Conservation (phyloP, 1,140 invertebrate species). For the Acromyrmex echinatior region DNA sequence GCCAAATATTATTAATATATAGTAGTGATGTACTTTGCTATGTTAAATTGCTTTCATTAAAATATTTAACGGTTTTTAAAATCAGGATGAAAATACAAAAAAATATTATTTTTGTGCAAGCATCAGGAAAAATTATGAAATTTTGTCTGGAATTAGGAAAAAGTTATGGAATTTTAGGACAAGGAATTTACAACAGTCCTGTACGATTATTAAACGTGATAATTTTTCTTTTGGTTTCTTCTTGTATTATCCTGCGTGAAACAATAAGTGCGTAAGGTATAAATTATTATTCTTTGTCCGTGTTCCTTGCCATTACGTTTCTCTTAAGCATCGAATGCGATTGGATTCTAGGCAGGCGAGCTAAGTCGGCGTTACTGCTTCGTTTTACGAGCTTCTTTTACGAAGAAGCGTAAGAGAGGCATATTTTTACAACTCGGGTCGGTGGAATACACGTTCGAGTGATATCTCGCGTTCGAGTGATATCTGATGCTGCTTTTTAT, state of each 20-base stretch:
- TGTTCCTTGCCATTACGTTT: not conserved
- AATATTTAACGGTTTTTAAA: too few relatives aligned
- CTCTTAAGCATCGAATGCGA: not conserved
- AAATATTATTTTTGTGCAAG: too few relatives aligned
- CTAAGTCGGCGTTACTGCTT: conserved; percentile 21
- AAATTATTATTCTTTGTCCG: not conserved
- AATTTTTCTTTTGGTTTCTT: not conserved
- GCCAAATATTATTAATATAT: too few relatives aligned
- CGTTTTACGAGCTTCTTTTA: conserved; percentile 40
- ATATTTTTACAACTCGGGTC: conserved; percentile 20
- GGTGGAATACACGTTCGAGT: conserved; percentile 18
- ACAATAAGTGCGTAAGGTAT: not conserved
- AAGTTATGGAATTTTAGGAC: too few relatives aligned
- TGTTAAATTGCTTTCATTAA: too few relatives aligned
- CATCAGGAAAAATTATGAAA: too few relatives aligned
- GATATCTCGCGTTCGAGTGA: conserved; percentile 55
- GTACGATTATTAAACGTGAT: not conserved
- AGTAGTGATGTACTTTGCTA: too few relatives aligned
- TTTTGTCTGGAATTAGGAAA: too few relatives aligned
- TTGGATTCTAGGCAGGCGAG: conserved; percentile 16
- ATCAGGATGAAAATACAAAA: too few relatives aligned
- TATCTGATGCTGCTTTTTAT: conserved; percentile 59
- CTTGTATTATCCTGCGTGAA: not conserved
- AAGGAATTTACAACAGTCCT: too few relatives aligned
- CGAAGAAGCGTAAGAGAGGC: not conserved